Conservation (phyloP, 2,113 vertebrate species). For the Cichladusa arquata region DNA sequence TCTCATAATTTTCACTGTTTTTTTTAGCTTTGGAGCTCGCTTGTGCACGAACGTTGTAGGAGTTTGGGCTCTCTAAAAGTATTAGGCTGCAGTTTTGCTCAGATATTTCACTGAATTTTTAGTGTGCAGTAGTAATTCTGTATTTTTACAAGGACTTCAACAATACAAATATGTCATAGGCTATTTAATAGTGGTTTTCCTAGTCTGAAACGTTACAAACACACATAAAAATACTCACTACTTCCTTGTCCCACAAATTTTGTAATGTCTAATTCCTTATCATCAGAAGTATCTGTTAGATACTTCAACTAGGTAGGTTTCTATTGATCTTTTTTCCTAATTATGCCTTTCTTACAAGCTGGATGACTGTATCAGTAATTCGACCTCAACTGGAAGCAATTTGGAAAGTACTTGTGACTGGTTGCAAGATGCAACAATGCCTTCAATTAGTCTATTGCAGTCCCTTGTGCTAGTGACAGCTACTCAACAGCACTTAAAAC, state of each 20-base stretch:
- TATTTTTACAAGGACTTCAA: background rate
- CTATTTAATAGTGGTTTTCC: background rate
- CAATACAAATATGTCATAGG: background rate
- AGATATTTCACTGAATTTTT: background rate
- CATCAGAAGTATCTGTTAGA: background rate
- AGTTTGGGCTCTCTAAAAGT: background rate
- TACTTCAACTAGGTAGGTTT: constrained; percentile 3
- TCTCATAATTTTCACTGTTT: background rate
- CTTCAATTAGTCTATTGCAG: constrained; percentile 40
- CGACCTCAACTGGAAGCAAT: constrained; percentile 55
- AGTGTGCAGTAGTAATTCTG: background rate
- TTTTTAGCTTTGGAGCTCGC: background rate
- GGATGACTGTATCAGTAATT: constrained; percentile 38
- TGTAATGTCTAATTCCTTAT: constrained; percentile 7
- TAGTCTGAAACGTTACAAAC: background rate
- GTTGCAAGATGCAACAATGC: background rate
- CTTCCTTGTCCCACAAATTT: background rate
- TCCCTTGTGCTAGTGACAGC: background rate
- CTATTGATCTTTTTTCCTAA: constrained; percentile 57
- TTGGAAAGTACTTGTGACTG: constrained; percentile 27
- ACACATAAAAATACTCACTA: background rate
- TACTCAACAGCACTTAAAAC: background rate
- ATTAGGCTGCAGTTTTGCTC: background rate
- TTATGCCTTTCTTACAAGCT: constrained; percentile 24
- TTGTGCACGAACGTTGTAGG: background rate